Base-by-base conservation (phyloP, 2,888 invertebrate species). In the Cyclophora punctaria region DNA sequence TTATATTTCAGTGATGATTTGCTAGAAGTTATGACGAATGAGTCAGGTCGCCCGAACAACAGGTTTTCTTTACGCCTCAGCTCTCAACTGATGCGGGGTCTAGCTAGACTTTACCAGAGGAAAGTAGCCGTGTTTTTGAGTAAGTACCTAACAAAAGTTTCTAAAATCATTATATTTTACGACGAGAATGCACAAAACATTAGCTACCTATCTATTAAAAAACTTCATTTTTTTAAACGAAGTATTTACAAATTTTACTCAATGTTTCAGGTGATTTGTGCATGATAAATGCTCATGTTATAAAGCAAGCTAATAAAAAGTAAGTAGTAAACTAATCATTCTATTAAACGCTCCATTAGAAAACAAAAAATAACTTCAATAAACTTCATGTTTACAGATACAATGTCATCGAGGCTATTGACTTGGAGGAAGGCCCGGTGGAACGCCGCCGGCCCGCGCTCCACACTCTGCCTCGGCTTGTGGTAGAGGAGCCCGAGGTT, bases 21-120 rank as follows among this genome's bases (percentile, higher is more conserved):
- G 55, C 48, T 74, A 35, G 67, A 80, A 68, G 80, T 87, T 3
- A 74, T 86, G 55, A 73, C 53, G 4, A 81, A 72, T 53, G 86
- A 87, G 58, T 86, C 87, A 0, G 86, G 87, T 2, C 76, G 77
- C 3, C 75, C 82, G 3, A 56, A 68, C 5, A 73, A 77, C 37
- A 75, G 86, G 51, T 87, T 85, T 64, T 87, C 87, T 2, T 69
- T 87, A 7, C 78, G 87, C 0, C 69, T 87, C 35, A 86, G 84
- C 59, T 86, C 86, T 7, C 84, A 85, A 53, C 67, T 87, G 20
- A 64, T 86, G 64, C 69, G 83, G 7, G 87, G 87, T 0, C 64
- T 87, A 47, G 82, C 76, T 3, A 71, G 83, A 53, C 63, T 87
- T 34, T 86, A 86, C 54, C 78, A 83, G 51, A 74, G 68, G 55